Evolutionary conservation across 2,113 vertebrate species (phyloP), one percentile per base, ranked within the genome.

Genomic region (Apaloderma vittatum): DNA sequence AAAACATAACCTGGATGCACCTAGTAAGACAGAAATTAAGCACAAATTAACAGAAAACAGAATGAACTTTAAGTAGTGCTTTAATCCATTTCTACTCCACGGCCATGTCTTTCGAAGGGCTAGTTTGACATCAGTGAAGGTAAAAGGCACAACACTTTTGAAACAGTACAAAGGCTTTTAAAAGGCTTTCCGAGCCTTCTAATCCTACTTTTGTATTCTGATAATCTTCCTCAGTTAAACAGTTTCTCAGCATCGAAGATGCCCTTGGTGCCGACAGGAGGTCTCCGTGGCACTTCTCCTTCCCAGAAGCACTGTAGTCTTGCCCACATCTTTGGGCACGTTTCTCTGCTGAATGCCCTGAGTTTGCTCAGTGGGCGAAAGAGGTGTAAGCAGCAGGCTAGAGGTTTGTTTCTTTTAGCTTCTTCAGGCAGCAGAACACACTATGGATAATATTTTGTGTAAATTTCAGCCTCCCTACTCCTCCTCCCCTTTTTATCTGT

Each of bases 191-290:
- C 80, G 84, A 87, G 40, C 32, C 37, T 74, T 96, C 84, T 87
- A 94, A 90, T 88, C 57, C 72, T 77, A 26, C 65, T 81, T 90
- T 26, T 65, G 55, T 86, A 55, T 74, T 95, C 65, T 78, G 93
- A 83, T 26, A 90, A 15, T 68, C 72, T 91, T 90, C 32, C 46
- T 73, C 58, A 43, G 48, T 83, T 83, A 92, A 94, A 73, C 79
- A 76, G 27, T 86, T 76, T 81, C 65, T 57, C 61, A 68, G 40
- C 51, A 84, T 55, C 72, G 81, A 88, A 81, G 77, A 49, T 45
- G 16, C 26, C 43, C 55, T 66, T 59, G 37, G 43, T 11, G 8
- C 36, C 49, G 17, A 67, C 55, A 27, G 30, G 15, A 66, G 34
- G 17, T 8, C 15, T 55, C 54, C 4, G 0, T 43, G 59, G 43